Evolutionary conservation across 1,140 invertebrate genomes (phyloP).

Genomic region (Cotesia chilonis): DNA sequence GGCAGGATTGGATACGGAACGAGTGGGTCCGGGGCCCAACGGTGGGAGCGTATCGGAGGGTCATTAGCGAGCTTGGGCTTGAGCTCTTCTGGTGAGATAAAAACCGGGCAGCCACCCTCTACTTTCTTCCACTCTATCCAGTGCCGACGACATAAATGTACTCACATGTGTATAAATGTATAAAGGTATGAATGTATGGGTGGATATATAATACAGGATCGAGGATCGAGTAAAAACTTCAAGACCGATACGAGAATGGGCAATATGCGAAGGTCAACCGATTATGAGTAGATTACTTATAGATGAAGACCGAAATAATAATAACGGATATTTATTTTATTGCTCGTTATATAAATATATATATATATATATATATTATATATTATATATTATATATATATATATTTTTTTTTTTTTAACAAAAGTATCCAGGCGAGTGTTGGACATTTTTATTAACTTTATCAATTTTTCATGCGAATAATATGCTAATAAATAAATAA

Average conservation of each 20-base stretch:
- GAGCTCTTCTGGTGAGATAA: constrained; percentile 29
- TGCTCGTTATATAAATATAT: constrained; percentile 2
- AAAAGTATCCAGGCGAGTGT: not conserved
- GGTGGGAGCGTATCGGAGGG: constrained; percentile 36
- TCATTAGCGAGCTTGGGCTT: constrained; percentile 35
- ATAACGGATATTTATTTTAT: constrained; percentile 12
- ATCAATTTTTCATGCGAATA: constrained; percentile 15
- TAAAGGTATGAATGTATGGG: not conserved
- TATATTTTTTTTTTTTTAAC: not conserved
- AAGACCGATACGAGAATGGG: constrained; percentile 29
- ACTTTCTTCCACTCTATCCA: constrained; percentile 6
- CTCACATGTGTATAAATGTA: not conserved
- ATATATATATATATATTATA: not conserved
- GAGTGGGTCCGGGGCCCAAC: constrained; percentile 20
- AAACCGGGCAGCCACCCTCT: constrained; percentile 34
- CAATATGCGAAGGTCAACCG: constrained; percentile 40
- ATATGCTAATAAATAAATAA: constrained; percentile 11
- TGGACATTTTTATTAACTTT: constrained; percentile 24
- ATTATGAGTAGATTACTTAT: constrained; percentile 36
- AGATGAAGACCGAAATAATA: not conserved
- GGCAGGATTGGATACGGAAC: not conserved
- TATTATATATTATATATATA: not conserved
- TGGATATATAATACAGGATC: no score
- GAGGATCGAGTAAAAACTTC: not conserved
- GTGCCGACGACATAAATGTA: constrained; percentile 1